Base-by-base conservation (phyloP, 2,113 vertebrate species). In the Beaufortia kweichowensis region DNA sequence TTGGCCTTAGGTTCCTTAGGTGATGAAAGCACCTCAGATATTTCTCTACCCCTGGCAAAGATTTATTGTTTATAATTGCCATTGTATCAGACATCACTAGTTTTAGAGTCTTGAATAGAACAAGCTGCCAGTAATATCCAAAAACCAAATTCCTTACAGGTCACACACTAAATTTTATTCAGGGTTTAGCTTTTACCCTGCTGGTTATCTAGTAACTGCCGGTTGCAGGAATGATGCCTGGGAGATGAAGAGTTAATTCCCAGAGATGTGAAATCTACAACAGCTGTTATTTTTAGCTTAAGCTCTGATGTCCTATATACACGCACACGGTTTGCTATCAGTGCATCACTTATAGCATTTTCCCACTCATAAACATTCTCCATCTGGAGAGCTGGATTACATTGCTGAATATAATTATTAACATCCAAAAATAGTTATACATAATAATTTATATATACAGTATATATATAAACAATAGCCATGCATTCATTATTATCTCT, bases 221-320 rank as follows among this genome's bases (percentile, higher is more conserved):
- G 15, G 10, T 10, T 63, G 29, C 70, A 66, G 26, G 28, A 57
- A 59, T 60, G 53, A 68, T 31, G 48, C 31, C 39, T 62, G 56
- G 83, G 63, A 78, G 65, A 41, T 39, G 74, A 79, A 74, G 55
- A 74, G 83, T 85, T 85, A 68, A 85, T 62, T 66, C 66, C 39
- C 68, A 76, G 26, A 33, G 14, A 53, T 24, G 57, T 70, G 43
- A 79, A 79, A 72, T 79, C 39, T 82, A 83, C 83, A 83, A 77
- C 79, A 60, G 81, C 63, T 78, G 79, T 56, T 86, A 86, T 86
- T 86, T 85, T 78, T 86, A 86, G 76, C 64, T 48, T 21, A 31
- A 59, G 61, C 79, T 81, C 78, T 79, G 72, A 82, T 86, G 85
- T 82, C 84, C 83, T 84, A 85, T 81, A 86, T 85, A 81, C 76